phyloP scores from a whole-genome alignment of 2,797 vertebrate genomes.

The Pseudocheirus occidentalis region DNA sequence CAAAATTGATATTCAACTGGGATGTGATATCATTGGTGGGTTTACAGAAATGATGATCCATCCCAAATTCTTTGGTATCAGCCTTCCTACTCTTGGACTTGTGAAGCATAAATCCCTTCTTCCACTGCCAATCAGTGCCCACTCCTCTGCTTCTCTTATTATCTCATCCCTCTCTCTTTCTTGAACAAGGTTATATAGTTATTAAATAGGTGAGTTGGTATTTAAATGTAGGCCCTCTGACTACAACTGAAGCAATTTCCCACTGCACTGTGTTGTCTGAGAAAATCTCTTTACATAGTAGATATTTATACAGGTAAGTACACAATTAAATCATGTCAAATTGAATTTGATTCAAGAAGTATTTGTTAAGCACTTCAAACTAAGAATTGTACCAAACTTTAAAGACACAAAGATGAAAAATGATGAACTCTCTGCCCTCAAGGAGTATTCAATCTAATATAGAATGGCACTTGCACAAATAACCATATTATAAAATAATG shows the following conservation, averaged over 20 bases:
- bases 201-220: not conserved
- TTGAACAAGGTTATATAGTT: not conserved
- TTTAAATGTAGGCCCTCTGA: not conserved
- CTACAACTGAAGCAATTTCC: not conserved
- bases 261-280: not conserved
- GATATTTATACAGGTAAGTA: not conserved
- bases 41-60: conserved; percentile 98
- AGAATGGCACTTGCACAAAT: not conserved
- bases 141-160: not conserved
- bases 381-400: not conserved
- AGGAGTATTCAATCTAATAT: not conserved
- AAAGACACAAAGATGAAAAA: not conserved
- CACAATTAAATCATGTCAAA: not conserved
- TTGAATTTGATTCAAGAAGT: not conserved
- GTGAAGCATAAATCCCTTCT: conserved; percentile 99
- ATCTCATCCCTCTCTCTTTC: not conserved
- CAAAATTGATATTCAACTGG: conserved; percentile 99
- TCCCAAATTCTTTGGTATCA: conserved; percentile 89
- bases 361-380: not conserved
- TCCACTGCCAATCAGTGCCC: conserved; percentile 96
- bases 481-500: not conserved
- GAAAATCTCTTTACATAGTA: not conserved
- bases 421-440: not conserved
- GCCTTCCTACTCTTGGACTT: conserved; percentile 98
- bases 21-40: conserved; percentile 99